phyloP scores from a whole-genome alignment of 53 echinoderm and acorn worm species.

The Luidia sarsii region DNA sequence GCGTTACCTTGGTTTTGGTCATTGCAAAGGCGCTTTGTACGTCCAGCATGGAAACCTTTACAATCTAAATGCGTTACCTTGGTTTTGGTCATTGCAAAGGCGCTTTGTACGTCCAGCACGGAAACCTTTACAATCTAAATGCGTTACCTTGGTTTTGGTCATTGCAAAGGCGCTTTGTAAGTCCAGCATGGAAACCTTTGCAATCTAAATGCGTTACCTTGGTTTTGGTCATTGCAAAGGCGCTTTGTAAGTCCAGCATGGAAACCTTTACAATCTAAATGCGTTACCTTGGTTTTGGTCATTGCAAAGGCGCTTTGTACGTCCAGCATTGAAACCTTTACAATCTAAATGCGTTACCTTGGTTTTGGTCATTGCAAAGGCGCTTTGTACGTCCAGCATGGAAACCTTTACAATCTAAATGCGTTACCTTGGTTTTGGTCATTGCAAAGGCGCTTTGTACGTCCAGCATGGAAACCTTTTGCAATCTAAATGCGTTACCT shows the following conservation, averaged over 20 bases:
- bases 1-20: constrained; percentile 85
- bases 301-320: too few relatives aligned
- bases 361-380: constrained; percentile 86
- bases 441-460: too few relatives aligned
- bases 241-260: too few relatives aligned
- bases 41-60: not conserved
- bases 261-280: not conserved
- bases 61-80: constrained; percentile 73
- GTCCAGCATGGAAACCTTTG: not conserved
- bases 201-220: constrained; percentile 73
- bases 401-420: not conserved
- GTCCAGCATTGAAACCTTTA: not conserved
- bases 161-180: too few relatives aligned
- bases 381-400: too few relatives aligned
- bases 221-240: constrained; percentile 86
- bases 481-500: constrained; percentile 64
- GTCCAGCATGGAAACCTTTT: not conserved
- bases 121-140: not conserved
- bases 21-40: too few relatives aligned
- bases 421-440: constrained; percentile 85
- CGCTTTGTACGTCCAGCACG: too few relatives aligned
- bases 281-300: constrained; percentile 85
- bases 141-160: constrained; percentile 85
- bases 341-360: constrained; percentile 73
- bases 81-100: constrained; percentile 86